Base-by-base conservation (phyloP, 1,140 invertebrate species). In the Drosophila funebris region DNA sequence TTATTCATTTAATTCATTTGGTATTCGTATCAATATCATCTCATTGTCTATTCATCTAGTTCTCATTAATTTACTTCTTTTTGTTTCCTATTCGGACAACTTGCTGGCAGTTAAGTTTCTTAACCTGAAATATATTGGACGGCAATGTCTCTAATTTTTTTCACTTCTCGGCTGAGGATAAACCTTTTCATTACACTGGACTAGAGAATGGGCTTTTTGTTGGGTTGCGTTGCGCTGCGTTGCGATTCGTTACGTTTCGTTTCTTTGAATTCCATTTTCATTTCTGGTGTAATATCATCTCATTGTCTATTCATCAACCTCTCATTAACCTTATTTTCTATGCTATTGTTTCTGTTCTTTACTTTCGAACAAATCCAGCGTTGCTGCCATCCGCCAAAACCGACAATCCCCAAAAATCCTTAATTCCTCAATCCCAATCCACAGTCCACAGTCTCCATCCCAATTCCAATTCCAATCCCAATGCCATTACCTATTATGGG, bases 271-370 rank as follows among this genome's bases (percentile, higher is more conserved):
- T 27, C 24, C 24, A 36, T 20, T 24, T 20, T 9, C 29, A 20
- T 53, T 53, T 53, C 33, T 43, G 27, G 41, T 64, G 41, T 36
- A 54, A 64, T 70, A 70, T 66, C 53, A 66, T 16, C 68, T 71
- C 61, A 66, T 71, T 71, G 61, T 66, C 61, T 71, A 71, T 71
- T 57, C 68, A 57, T 56, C 61, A 66, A 46, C 16, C 43, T 64
- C 43, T 66, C 68, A 66, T 71, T 71, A 71, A 70, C 60, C 60
- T 44, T 54, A 36, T 66, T 50, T 48, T 31, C 68, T 50, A 48
- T 39, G 27, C 41, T 36, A 66, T 66, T 71, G 52, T 57, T 71
- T 68, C 57, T 48, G 29, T 53, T 37, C 9, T 27, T 46, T 18
- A 20, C 9, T 46, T 20, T 18, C 53, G 29, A n/a, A 16, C 56